Evolutionary conservation across 2,888 invertebrate species (phyloP).

Genomic region (Drosophila recens): DNA sequence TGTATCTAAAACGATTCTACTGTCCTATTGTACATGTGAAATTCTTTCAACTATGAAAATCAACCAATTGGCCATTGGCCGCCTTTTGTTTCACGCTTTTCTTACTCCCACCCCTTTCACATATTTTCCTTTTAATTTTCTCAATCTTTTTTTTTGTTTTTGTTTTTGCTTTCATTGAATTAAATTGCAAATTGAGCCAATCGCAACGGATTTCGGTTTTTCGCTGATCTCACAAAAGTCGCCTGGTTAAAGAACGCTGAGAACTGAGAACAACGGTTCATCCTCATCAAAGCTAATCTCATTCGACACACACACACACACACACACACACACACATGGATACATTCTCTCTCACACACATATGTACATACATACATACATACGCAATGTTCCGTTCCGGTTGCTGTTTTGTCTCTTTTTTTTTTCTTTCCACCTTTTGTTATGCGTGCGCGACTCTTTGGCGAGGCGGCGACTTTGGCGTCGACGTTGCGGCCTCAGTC

Average conservation of each 20-base stretch:
- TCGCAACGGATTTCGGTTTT: constrained; percentile 50
- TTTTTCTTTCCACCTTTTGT: constrained; percentile 9
- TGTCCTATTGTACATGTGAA: constrained; percentile 7
- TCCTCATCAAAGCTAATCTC: constrained; percentile 54
- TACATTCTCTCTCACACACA: constrained; percentile 1
- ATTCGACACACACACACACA: constrained; percentile 37
- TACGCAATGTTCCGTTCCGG: constrained; percentile 31
- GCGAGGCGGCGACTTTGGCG: constrained; percentile 18
- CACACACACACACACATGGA: neutral
- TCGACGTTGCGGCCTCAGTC: constrained; percentile 13
- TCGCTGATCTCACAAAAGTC: constrained; percentile 29
- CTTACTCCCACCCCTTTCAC: neutral
- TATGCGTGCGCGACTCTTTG: constrained; percentile 26
- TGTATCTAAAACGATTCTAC: too few species aligned
- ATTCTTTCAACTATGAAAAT: neutral
- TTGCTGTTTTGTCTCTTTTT: constrained; percentile 30
- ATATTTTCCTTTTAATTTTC: neutral
- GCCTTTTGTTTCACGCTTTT: constrained; percentile 16
- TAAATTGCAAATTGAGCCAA: constrained; percentile 75
- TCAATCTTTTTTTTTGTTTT: constrained; percentile 19
- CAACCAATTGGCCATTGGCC: constrained; percentile 26
- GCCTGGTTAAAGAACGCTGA: constrained; percentile 10
- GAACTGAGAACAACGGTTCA: constrained; percentile 31
- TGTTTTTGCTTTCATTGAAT: constrained; percentile 70
- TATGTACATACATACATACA: too few species aligned